Conservation (phyloP, 2,797 vertebrate genomes). For the Sebastes minor region DNA sequence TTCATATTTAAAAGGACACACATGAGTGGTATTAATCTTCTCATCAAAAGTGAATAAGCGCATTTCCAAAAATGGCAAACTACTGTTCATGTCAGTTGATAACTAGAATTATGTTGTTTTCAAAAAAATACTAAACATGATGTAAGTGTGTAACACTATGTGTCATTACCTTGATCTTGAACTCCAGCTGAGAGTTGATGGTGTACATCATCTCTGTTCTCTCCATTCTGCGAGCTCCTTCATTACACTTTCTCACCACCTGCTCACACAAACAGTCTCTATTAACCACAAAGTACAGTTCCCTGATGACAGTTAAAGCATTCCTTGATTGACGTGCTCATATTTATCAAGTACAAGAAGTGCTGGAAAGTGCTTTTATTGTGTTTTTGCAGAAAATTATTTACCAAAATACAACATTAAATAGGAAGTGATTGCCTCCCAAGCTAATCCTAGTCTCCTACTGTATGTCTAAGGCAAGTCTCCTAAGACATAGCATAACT, state of each 20-base stretch:
- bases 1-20: not conserved
- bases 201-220: constrained; percentile 99
- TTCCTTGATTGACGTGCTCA: not conserved
- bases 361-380: not conserved
- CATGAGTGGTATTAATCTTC: not conserved
- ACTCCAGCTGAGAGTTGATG: constrained; percentile 96
- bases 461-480: not conserved
- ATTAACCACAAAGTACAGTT: not conserved
- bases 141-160: not conserved
- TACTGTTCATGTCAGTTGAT: not conserved
- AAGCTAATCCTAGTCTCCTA: not conserved
- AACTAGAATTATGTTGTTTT: not conserved
- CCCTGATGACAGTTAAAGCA: not conserved
- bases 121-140: not conserved
- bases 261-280: constrained; percentile 52
- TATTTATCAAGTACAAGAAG: not conserved
- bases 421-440: not conserved
- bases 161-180: constrained; percentile 94
- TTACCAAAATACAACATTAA: not conserved
- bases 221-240: constrained; percentile 97
- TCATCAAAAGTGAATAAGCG: not conserved
- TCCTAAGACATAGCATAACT: not conserved
- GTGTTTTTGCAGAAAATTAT: not conserved
- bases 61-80: not conserved
- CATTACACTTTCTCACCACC: constrained; percentile 96